phyloP scores from a whole-genome alignment of 30 jellyfish, hydroid and myxozoan species.

The Chironex yamaguchii region DNA sequence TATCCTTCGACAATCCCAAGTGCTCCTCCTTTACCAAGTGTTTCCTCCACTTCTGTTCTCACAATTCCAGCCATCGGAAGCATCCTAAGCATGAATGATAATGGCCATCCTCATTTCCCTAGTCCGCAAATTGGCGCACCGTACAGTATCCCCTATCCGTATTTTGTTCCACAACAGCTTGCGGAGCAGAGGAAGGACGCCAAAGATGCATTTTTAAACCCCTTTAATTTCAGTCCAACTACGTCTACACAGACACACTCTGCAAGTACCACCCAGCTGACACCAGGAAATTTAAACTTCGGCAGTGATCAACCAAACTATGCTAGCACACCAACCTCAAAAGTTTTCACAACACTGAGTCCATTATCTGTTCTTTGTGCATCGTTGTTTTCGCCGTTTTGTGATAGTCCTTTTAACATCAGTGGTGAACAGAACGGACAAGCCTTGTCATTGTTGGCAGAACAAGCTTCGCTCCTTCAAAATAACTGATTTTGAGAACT shows the following conservation, averaged over 20 bases:
- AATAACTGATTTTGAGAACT: too few relatives aligned
- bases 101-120: not conserved
- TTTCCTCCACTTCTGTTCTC: not conserved
- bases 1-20: not conserved
- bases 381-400: conserved; percentile 75
- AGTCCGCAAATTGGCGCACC: not conserved
- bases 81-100: not conserved
- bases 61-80: not conserved
- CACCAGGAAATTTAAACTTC: not conserved
- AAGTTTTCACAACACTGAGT: not conserved
- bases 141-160: not conserved
- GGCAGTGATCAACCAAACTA: not conserved
- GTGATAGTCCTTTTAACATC: conserved; percentile 16
- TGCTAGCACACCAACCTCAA: not conserved
- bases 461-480: not conserved
- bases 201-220: not conserved
- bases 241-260: not conserved
- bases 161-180: not conserved
- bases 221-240: not conserved
- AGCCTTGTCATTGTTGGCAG: not conserved
- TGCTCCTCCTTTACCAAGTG: not conserved
- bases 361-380: conserved; percentile 68
- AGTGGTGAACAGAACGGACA: not conserved
- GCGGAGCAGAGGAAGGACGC: not conserved
- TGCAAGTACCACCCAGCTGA: not conserved